These are phyloP conservation scores for Apotomis turbidana DNA, from an alignment of 2,888 invertebrate species.

Conservation along the genomic window DNA sequence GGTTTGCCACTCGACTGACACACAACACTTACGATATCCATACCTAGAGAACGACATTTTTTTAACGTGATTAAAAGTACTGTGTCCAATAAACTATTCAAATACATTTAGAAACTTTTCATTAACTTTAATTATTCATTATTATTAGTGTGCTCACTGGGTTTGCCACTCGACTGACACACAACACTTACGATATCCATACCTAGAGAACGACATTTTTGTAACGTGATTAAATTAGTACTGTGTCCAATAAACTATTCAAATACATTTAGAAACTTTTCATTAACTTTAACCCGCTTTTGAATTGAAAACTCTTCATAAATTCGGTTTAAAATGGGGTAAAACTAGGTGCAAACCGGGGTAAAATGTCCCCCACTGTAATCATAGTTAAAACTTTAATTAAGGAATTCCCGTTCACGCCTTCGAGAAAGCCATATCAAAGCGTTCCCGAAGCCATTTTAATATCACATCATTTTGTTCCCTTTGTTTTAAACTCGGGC, in stretches of 20 bases:
- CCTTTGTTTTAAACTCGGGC: constrained; percentile 26
- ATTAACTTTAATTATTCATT: no score
- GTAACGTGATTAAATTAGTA: no score
- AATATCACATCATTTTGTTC: constrained; percentile 37
- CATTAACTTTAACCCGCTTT: background rate
- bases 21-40: no score
- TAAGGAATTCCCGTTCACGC: constrained; percentile 36
- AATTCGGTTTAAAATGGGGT: background rate
- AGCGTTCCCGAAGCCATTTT: constrained; percentile 34
- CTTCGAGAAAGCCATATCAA: constrained; percentile 36
- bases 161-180: no score
- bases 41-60: no score
- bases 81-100: no score
- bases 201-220: no score
- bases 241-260: background rate
- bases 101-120: no score
- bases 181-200: no score
- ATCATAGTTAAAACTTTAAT: constrained; percentile 40
- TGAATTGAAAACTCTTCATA: background rate
- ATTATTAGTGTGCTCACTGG: no score
- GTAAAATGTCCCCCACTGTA: constrained; percentile 26
- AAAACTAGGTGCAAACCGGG: constrained; percentile 9
- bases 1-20: no score
- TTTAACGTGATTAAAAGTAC: no score
- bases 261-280: background rate